phyloP scores from a whole-genome alignment of 2,888 invertebrate genomes.

The Teinopalpus imperialis region DNA sequence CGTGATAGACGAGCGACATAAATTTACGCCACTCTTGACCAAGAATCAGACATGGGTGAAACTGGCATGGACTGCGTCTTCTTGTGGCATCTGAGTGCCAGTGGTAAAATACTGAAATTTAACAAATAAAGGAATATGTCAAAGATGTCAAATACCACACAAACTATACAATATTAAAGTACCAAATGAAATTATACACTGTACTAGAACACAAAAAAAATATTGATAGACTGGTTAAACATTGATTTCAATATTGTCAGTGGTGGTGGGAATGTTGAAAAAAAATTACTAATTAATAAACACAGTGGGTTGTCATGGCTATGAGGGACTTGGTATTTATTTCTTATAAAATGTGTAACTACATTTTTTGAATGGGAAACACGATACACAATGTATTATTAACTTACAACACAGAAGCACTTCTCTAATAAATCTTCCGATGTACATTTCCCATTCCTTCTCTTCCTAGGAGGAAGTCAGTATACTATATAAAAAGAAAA shows the following conservation, averaged over 20 bases:
- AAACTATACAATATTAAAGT: too few relatives aligned
- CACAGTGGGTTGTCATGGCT: too few relatives aligned
- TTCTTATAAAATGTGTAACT: not conserved
- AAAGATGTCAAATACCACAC: too few relatives aligned
- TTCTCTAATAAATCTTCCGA: conserved; percentile 63
- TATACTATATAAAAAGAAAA: conserved; percentile 57
- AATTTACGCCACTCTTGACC: conserved; percentile 78
- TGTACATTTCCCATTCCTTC: conserved; percentile 60
- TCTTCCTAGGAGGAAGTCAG: conserved; percentile 72
- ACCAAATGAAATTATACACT: too few relatives aligned
- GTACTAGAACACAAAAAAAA: too few relatives aligned
- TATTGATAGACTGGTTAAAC: too few relatives aligned
- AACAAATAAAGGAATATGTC: too few relatives aligned
- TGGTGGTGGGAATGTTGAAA: too few relatives aligned
- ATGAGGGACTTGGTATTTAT: too few relatives aligned
- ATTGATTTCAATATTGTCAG: too few relatives aligned
- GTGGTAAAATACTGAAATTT: conserved; percentile 93
- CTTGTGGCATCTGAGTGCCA: conserved; percentile 88
- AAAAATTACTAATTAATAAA: too few relatives aligned
- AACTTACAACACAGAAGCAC: conserved; percentile 48
- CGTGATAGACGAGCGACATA: conserved; percentile 84
- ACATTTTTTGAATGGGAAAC: conserved; percentile 4
- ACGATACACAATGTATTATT: not conserved
- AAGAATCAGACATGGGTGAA: conserved; percentile 93
- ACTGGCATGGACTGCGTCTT: conserved; percentile 91